Conservation (phyloP, 2,888 invertebrate species). For the Ennomos fuscantarius region DNA sequence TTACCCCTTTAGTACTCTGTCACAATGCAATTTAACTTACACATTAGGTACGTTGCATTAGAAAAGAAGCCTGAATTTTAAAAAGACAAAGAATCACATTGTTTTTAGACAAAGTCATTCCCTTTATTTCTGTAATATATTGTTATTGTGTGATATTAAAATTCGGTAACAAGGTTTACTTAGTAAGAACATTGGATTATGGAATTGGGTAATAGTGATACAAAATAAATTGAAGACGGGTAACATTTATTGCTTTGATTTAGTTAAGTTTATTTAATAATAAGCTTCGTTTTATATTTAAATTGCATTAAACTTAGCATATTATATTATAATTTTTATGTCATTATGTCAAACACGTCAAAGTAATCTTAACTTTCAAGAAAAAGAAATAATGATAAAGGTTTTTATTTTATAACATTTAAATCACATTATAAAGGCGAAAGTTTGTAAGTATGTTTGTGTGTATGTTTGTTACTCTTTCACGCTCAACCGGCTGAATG, state of each 20-base stretch:
- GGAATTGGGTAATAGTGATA: slow-evolving; percentile 10
- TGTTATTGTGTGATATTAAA: slow-evolving; percentile 59
- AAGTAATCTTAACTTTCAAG: too few relatives aligned
- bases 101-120: slow-evolving; percentile 13
- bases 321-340: neutral
- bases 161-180: slow-evolving; percentile 45
- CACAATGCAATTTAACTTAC: neutral
- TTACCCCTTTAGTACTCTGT: neutral
- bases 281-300: too few relatives aligned
- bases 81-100: slow-evolving; percentile 11
- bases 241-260: slow-evolving; percentile 2
- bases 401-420: too few relatives aligned
- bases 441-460: too few relatives aligned
- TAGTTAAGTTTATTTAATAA: neutral
- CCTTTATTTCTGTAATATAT: slow-evolving; percentile 46
- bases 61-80: neutral
- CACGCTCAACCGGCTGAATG: too few relatives aligned
- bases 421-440: too few relatives aligned
- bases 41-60: too few relatives aligned
- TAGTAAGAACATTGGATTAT: slow-evolving; percentile 28
- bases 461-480: too few relatives aligned
- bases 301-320: too few relatives aligned
- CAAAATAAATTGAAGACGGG: slow-evolving; percentile 7
- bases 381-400: too few relatives aligned
- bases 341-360: neutral